Base-by-base conservation (phyloP, 2,888 invertebrate species). In the Allygus modestus region DNA sequence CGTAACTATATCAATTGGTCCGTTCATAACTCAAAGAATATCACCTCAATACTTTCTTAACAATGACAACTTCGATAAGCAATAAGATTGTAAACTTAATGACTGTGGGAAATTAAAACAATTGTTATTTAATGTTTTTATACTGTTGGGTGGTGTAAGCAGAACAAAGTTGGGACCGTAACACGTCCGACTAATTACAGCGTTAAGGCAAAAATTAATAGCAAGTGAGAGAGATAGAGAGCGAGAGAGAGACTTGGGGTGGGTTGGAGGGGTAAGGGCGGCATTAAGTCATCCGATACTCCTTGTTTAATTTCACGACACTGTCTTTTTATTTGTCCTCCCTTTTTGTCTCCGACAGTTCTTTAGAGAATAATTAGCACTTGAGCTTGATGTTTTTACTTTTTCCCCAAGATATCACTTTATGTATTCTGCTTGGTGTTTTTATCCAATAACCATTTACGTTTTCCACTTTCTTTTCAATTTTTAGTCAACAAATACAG, bases 251-350 rank as follows among this genome's bases (percentile, higher is more conserved):
- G 20, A 23, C 2, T 12, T 1, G 23, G 58, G 23, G 58, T 1
- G 17, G 23, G 23, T 23, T 23, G 58, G 58, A 58, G 2, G 58
- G 58, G 58, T 58, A 58, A 23, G 58, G 58, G 58, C 1, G 58
- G 58, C 58, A 58, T 58, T 58, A 58, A 58, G 58, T 58, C 58
- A 58, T 58, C 58, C 58, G 58, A 58, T 58, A 58, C 58, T 58
- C 58, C 58, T 58, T 58, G 58, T 58, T 58, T 58, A 58, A 58
- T 58, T 58, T 58, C 58, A 58, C 58, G 58, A 58, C 58, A 58
- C 58, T 58, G 58, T 58, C 58, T 58, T 58, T 58, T 58, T 58
- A 58, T 58, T 58, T 58, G 58, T 58, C 20, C 58, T 58, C 58
- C 58, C 58, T 58, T 58, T 58, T 58, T 58, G 51, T 23, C 58